Base-by-base conservation (phyloP, 2,888 invertebrate species). In the Drosophila mettleri region DNA sequence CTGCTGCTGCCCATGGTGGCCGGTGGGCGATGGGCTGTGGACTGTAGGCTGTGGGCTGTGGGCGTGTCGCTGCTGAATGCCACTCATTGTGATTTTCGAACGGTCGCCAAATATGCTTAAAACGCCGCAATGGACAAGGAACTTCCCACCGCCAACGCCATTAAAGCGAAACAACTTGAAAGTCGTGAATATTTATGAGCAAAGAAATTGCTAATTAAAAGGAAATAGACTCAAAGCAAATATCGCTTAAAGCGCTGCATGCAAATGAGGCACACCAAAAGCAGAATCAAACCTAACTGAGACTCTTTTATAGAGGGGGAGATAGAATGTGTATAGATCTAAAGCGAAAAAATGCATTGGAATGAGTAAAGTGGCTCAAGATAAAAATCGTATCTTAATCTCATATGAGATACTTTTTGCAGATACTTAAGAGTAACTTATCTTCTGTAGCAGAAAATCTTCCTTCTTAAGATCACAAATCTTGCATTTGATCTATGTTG, bases 1-100 rank as follows among this genome's bases (percentile, higher is more conserved):
- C 58, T n/a, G n/a, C n/a, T n/a, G n/a, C n/a, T n/a, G n/a, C n/a
- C n/a, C n/a, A n/a, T n/a, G n/a, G n/a, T n/a, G n/a, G n/a, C n/a
- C n/a, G n/a, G n/a, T n/a, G n/a, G n/a, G n/a, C n/a, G n/a, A 63
- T 59, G 54, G 55, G 72, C 58, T 46, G 52, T 58, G 51, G 48
- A 10, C 22, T 7, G 14, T 8, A 31, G 3, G 4, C 12, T 3
- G 41, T 20, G 41, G 14, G 14, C 39, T 10, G 46, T 29, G 46
- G 31, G 31, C 31, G 46, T n/a, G 46, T 7, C 18, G 14, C 46
- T 24, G 6, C 5, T 27, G 45, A 27, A 18, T 31, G 51, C 14
- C 45, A 14, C 7, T 16, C 9, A 31, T 54, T 60, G 52, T 52
- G 55, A 48, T 57, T 58, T 53, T 41, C 36, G 20, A 39, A 31